phyloP scores from a whole-genome alignment of 2,797 vertebrate genomes.

The Bucorvus abyssinicus region DNA sequence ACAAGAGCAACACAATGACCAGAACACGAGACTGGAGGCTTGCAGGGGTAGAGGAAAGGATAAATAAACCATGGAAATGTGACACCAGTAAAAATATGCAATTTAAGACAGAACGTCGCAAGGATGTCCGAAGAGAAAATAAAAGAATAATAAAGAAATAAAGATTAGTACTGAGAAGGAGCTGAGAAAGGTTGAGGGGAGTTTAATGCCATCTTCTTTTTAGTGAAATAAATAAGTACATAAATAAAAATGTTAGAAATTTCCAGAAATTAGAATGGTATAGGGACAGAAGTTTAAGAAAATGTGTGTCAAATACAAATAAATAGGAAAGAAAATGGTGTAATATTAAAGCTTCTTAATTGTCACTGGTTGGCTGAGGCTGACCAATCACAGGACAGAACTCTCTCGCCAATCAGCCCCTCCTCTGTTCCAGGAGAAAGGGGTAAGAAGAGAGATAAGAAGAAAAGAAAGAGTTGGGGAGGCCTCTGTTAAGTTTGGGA shows the following conservation, averaged over 20 bases:
- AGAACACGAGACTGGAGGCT: neutral
- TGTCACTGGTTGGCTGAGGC: no score
- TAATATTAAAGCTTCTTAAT: neutral
- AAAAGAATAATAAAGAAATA: neutral
- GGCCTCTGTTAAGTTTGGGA: no score
- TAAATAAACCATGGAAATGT: neutral
- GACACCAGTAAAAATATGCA: neutral
- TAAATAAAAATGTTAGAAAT: neutral
- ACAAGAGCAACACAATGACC: neutral
- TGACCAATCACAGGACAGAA: no score
- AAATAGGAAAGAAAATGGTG: neutral
- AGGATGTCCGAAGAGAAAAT: neutral
- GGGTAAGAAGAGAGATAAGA: no score
- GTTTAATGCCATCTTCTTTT: neutral
- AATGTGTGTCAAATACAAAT: neutral
- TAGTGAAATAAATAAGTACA: neutral
- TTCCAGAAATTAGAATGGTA: accelerated
- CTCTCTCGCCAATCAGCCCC: no score
- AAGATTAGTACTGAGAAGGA: neutral
- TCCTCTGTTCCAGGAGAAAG: no score
- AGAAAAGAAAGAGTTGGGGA: no score
- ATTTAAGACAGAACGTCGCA: neutral
- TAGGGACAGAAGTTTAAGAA: neutral
- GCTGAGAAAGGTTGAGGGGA: neutral
- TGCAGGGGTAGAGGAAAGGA: neutral